Percentiles rank a stretch among this genome's conserved stretches.
Conservation (phyloP, 2,113 vertebrate genomes). For the Pedetes capensis region DNA sequence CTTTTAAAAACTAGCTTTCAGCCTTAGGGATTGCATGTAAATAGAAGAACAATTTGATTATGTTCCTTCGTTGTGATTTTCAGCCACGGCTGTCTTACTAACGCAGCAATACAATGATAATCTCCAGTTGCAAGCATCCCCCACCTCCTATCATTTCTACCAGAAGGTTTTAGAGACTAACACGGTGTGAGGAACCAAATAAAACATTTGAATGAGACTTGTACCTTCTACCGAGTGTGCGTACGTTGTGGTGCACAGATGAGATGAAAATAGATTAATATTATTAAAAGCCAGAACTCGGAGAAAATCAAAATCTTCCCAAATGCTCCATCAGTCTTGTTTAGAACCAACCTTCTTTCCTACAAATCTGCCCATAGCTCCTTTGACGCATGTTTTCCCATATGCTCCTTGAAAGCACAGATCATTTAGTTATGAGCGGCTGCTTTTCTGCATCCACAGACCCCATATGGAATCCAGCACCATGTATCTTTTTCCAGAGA, state of each 20-base stretch:
- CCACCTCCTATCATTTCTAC: background rate
- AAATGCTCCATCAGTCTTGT: background rate
- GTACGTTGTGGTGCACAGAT: background rate
- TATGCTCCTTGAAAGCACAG: background rate
- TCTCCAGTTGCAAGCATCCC: background rate
- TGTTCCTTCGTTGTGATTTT: background rate
- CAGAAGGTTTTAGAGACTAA: background rate
- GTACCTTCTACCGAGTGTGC: background rate
- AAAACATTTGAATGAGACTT: conserved; percentile 22
- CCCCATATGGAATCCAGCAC: background rate
- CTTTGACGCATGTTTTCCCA: background rate
- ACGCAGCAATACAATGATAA: background rate
- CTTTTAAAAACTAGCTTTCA: background rate
- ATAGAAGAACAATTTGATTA: conserved; percentile 21
- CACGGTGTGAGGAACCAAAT: background rate
- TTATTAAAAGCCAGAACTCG: conserved; percentile 25
- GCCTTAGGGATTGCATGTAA: background rate
- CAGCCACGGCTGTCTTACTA: background rate
- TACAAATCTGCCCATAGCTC: background rate
- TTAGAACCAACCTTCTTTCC: background rate
- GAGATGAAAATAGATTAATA: conserved; percentile 1
- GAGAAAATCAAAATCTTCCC: background rate
- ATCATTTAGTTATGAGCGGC: background rate
- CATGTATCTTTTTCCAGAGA: background rate
- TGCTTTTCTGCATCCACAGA: background rate